phyloP scores from a whole-genome alignment of 1,140 invertebrate species.

The Cydia pomonella region DNA sequence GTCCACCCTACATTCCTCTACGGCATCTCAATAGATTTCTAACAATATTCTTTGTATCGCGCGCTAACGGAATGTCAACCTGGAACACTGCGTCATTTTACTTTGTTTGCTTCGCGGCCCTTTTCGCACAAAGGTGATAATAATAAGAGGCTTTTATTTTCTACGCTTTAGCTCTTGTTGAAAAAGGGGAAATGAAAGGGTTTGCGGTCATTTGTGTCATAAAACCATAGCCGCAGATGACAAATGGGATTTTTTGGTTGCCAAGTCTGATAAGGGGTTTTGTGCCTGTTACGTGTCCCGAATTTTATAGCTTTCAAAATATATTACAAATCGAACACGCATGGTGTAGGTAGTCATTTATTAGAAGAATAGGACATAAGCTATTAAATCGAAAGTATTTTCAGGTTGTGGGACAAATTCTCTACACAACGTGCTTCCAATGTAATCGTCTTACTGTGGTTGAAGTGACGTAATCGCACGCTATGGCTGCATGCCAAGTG shows the following conservation, averaged over 20 bases:
- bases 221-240: constrained; percentile 31
- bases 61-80: constrained; percentile 7
- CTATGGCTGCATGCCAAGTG: background rate
- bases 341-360: background rate
- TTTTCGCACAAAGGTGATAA: constrained; percentile 25
- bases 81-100: constrained; percentile 8
- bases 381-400: background rate
- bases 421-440: background rate
- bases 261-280: constrained; percentile 29
- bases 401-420: background rate
- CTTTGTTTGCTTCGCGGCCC: constrained; percentile 20
- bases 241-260: constrained; percentile 32
- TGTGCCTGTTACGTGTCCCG: constrained; percentile 15
- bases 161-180: constrained; percentile 23
- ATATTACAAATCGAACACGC: constrained; percentile 12
- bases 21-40: background rate
- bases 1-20: background rate
- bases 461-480: background rate
- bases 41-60: constrained; percentile 21
- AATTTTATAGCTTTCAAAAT: constrained; percentile 24
- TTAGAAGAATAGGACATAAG: background rate
- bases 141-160: constrained; percentile 31
- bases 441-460: background rate
- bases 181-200: constrained; percentile 30
- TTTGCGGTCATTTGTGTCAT: constrained; percentile 29